Percentiles rank a stretch among this genome's conserved stretches.
Conservation (phyloP, 2,888 invertebrate genomes). For the Macrophya annulata region DNA sequence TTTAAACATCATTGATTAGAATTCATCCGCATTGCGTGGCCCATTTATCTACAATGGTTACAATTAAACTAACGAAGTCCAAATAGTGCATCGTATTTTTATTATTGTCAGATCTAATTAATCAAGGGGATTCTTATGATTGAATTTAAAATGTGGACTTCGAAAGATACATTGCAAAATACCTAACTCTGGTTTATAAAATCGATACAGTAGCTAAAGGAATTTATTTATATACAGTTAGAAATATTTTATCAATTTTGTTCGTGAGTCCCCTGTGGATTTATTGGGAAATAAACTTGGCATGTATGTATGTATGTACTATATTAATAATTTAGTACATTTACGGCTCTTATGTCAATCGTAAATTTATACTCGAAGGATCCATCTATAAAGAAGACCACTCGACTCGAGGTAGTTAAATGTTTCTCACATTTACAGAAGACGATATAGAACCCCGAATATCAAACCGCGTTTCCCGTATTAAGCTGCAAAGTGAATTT, state of each 20-base stretch:
- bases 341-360: background rate
- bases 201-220: background rate
- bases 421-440: background rate
- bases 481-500: conserved; percentile 44
- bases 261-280: background rate
- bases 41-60: background rate
- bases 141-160: background rate
- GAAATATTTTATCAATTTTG: background rate
- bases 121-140: conserved; percentile 6
- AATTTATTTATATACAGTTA: background rate
- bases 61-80: conserved; percentile 15
- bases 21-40: background rate
- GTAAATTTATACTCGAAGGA: background rate
- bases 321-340: background rate
- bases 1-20: background rate
- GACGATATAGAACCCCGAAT: background rate
- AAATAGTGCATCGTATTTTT: background rate
- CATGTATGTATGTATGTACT: background rate
- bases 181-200: background rate
- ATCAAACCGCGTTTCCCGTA: background rate
- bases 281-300: background rate
- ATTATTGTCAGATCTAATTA: background rate
- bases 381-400: background rate
- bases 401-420: background rate
- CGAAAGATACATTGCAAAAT: background rate